Evolutionary conservation across 2,888 invertebrate species (phyloP).

Genomic region (Scrobipalpa costella): DNA sequence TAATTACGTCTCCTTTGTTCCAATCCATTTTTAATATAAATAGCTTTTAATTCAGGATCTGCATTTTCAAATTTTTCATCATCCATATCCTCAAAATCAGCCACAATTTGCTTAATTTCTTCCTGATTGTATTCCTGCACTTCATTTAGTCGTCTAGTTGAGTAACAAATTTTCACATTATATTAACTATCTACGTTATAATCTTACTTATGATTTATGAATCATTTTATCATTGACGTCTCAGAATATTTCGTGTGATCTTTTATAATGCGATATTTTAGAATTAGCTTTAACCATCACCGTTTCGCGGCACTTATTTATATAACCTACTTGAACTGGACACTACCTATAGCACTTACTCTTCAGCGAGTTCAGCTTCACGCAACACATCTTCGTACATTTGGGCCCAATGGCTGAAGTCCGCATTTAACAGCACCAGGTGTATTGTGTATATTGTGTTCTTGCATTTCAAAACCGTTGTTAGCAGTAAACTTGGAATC

Average conservation of each 20-base stretch:
- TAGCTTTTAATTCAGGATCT: conserved; percentile 55
- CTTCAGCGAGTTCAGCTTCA: conserved; percentile 55
- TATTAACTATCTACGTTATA: background rate
- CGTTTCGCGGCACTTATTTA: too few relatives aligned
- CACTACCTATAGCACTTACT: conserved; percentile 45
- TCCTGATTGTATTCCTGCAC: conserved; percentile 41
- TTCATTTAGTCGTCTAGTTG: background rate
- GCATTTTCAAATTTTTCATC: conserved; percentile 60
- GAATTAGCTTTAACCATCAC: too few relatives aligned
- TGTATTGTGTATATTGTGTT: conserved; percentile 59
- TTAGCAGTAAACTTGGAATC: conserved; percentile 54
- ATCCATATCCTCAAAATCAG: conserved; percentile 61
- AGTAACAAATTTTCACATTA: background rate
- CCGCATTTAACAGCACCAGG: conserved; percentile 66
- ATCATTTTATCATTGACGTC: too few relatives aligned
- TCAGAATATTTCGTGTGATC: too few relatives aligned
- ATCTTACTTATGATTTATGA: too few relatives aligned
- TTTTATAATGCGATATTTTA: too few relatives aligned
- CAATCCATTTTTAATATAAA: conserved; percentile 62
- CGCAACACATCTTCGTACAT: conserved; percentile 58
- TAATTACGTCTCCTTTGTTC: conserved; percentile 57
- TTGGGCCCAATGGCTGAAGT: conserved; percentile 65
- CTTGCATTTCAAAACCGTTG: conserved; percentile 65
- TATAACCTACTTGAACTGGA: background rate
- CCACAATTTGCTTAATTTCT: conserved; percentile 61